phyloP scores from a whole-genome alignment of 92 coral and sea anemone genomes.

The Palythoa caribaeorum region DNA sequence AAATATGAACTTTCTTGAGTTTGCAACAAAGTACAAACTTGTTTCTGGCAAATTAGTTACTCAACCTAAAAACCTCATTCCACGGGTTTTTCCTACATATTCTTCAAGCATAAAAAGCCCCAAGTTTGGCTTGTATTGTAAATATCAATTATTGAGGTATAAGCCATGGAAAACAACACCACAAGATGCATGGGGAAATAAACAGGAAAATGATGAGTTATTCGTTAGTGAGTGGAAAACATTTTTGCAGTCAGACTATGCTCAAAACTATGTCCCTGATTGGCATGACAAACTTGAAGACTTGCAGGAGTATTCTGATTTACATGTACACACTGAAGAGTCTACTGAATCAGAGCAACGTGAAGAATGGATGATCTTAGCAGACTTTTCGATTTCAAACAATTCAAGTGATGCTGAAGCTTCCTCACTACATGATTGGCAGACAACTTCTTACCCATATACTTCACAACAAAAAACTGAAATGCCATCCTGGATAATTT shows the following conservation, averaged over 20 bases:
- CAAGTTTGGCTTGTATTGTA: slow-evolving; percentile 30
- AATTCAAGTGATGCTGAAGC: slow-evolving; percentile 46
- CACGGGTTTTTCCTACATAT: slow-evolving; percentile 23
- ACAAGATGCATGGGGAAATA: slow-evolving; percentile 48
- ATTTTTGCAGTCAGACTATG: slow-evolving; percentile 26
- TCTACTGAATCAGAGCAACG: slow-evolving; percentile 25
- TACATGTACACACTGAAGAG: slow-evolving; percentile 11
- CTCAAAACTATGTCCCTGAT: slow-evolving; percentile 44
- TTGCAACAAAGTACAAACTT: slow-evolving; percentile 44
- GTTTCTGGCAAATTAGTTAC: slow-evolving; percentile 24
- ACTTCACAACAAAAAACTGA: slow-evolving; percentile 50
- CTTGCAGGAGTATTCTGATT: slow-evolving; percentile 34
- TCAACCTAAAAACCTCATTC: slow-evolving; percentile 35
- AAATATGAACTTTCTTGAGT: slow-evolving; percentile 49
- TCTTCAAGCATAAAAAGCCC: slow-evolving; percentile 29
- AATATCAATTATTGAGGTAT: slow-evolving; percentile 18
- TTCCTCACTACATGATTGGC: slow-evolving; percentile 59
- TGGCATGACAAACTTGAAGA: slow-evolving; percentile 53
- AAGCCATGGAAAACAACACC: slow-evolving; percentile 44
- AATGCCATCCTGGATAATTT: slow-evolving; percentile 63
- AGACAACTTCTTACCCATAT: slow-evolving; percentile 32
- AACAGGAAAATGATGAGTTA: slow-evolving; percentile 36
- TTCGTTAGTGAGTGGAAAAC: slow-evolving; percentile 49
- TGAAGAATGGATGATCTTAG: slow-evolving; percentile 75
- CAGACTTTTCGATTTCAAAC: slow-evolving; percentile 46